Evolutionary conservation across 1,140 invertebrate species (phyloP).

Genomic region (Atta colombica): DNA sequence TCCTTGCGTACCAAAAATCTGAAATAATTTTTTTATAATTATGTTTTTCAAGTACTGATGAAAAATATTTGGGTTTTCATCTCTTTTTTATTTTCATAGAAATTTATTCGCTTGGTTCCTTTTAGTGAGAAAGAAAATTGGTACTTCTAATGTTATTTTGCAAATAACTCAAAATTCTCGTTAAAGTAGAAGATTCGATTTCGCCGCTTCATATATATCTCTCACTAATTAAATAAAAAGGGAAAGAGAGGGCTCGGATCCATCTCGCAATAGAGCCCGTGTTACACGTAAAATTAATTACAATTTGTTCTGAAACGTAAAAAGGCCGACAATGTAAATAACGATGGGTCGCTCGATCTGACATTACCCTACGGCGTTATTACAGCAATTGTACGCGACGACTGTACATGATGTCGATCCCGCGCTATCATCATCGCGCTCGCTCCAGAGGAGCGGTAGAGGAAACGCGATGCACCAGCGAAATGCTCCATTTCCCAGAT

Average conservation of each 20-base stretch:
- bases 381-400: conserved; percentile 39
- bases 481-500: conserved; percentile 73
- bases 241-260: neutral
- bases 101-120: no score
- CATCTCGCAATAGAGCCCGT: neutral
- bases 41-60: no score
- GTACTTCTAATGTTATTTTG: neutral
- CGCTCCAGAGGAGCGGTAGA: neutral
- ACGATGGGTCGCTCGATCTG: conserved; percentile 35
- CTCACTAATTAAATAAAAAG: neutral
- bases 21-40: no score
- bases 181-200: neutral
- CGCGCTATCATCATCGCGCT: conserved; percentile 38
- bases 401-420: neutral
- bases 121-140: no score
- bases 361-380: conserved; percentile 20
- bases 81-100: no score
- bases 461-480: conserved; percentile 46
- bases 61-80: no score
- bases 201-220: neutral
- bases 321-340: neutral
- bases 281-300: conserved; percentile 34
- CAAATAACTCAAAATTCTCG: neutral
- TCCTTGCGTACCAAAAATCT: no score
- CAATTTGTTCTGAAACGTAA: neutral